Percentiles rank a stretch among this genome's conserved stretches.
These are phyloP conservation scores for Agonopterix arenella DNA, from an alignment of 2,888 invertebrate species.

Conservation along the genomic window DNA sequence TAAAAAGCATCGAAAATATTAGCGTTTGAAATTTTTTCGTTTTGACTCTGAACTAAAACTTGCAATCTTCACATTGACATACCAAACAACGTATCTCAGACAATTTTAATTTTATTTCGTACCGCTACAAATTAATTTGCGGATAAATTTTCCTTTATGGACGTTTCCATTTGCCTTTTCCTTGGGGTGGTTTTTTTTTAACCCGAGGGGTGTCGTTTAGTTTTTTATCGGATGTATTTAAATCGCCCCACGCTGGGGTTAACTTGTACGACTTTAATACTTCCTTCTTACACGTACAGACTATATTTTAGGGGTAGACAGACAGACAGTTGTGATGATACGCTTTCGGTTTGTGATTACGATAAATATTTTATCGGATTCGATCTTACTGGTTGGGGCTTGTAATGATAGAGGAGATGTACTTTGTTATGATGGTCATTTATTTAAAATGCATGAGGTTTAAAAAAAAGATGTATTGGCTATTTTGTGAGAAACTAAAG, in stretches of 20 bases:
- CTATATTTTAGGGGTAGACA: conserved; percentile 27
- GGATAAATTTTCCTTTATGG: conserved; percentile 73
- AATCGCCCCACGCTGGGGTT: conserved; percentile 53
- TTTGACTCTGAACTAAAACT: too few species aligned
- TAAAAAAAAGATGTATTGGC: too few species aligned
- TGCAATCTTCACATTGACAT: too few species aligned
- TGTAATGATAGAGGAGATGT: too few species aligned
- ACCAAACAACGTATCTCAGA: too few species aligned
- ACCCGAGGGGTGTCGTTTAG: conserved; percentile 56
- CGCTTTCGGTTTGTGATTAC: conserved; percentile 8
- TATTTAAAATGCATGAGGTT: not conserved
- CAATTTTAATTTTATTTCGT: conserved; percentile 49
- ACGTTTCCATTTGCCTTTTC: conserved; percentile 49
- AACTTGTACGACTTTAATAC: conserved; percentile 67
- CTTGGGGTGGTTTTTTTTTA: conserved; percentile 46
- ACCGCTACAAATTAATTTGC: conserved; percentile 69
- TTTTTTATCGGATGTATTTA: conserved; percentile 75
- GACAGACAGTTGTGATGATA: conserved; percentile 15
- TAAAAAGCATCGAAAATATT: too few species aligned
- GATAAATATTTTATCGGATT: not conserved
- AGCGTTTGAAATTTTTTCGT: too few species aligned
- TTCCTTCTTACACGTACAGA: conserved; percentile 57
- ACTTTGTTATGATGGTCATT: too few species aligned
- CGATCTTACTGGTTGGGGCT: too few species aligned
- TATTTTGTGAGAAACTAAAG: too few species aligned